Base-by-base conservation (phyloP, 2,797 vertebrate genomes). In the Cuculus canorus region DNA sequence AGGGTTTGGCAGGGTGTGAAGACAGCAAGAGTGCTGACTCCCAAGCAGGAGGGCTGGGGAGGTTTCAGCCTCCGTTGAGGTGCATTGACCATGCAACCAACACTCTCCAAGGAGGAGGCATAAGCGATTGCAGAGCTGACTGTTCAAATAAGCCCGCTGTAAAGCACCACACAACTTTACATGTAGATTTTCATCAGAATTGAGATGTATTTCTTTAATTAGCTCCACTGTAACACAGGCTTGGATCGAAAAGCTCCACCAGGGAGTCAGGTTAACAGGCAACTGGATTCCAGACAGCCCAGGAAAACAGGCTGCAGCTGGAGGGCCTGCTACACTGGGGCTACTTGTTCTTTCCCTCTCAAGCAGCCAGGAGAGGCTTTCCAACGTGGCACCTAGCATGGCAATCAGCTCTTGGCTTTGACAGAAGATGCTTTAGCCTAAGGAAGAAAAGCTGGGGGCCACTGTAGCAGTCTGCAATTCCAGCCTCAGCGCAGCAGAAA, bases 161-260 rank as follows among this genome's bases (percentile, higher is more conserved):
- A 96, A 97, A 97, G 92, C 93, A 90, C 97, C 96, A 92, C 95
- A 96, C 77, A 70, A 80, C 96, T 97, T 97, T 95, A 82, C 95
- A 93, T 97, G 96, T 96, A 97, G 96, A 97, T 97, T 97, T 98
- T 97, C 97, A 97, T 96, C 85, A 82, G 95, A 96, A 97, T 94
- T 96, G 96, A 97, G 97, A 97, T 97, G 91, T 97, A 96, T 97
- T 97, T 97, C 97, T 97, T 98, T 98, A 97, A 97, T 98, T 97
- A 98, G 80, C 88, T 92, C 86, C 53, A 88, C 95, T 35, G 25
- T 57, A 92, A 63, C 79, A 80, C 47, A 37, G 48, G 57, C 73
- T 95, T 70, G 91, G 68, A 84, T 91, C 86, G 63, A 76, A 93
- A 96, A 93, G 81, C 57, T 95, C 82, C 57, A 53, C 28, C 3